Evolutionary conservation across 1,140 invertebrate species (phyloP), one percentile per base, ranked within the genome.

Genomic region (Cotesia typhae): DNA sequence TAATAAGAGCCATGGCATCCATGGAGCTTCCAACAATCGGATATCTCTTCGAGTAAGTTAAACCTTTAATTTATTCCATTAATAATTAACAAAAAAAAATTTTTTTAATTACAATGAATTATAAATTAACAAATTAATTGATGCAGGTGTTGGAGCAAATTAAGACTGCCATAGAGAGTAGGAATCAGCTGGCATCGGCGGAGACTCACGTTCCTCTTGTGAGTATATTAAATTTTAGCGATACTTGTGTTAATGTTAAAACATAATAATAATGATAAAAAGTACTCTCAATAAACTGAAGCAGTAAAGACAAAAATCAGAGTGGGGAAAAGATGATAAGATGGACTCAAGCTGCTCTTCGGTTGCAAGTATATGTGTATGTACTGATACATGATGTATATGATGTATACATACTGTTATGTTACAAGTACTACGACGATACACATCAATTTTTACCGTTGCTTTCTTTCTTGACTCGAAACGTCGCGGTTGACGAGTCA

Each of bases 121-220:
- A 20, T 61, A 20, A 66, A 52, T 36, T 28, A 17, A 60, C 2
- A 28, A 10, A 57, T 57, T 4, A 69, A 69, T 72, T 75, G 79
- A 78, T 69, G 55, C 74, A 87, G 85, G 84, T 87, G 75, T 77
- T 87, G 72, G 85, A 87, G 74, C 86, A 85, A 80, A 86, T 87
- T 78, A 86, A 87, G 76, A 86, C 84, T 47, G 85, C 83, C 72
- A 86, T 87, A 79, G 85, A 87, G 79, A 85, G 80, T 76, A 80
- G 84, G 68, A 87, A 87, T 68, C 85, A 87, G 70, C 77, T 82
- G 63, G 80, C 77, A 67, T 82, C 80, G 6, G 71, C 80, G 14
- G 80, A 80, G 63, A 75, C 68, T 73, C 68, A 73, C 65, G 51
- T 59, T 36, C 73, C 77, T 36, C 80, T 84, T 53, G 83, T 84